phyloP scores from a whole-genome alignment of 2,888 invertebrate genomes.

The Limnephilus lunatus region DNA sequence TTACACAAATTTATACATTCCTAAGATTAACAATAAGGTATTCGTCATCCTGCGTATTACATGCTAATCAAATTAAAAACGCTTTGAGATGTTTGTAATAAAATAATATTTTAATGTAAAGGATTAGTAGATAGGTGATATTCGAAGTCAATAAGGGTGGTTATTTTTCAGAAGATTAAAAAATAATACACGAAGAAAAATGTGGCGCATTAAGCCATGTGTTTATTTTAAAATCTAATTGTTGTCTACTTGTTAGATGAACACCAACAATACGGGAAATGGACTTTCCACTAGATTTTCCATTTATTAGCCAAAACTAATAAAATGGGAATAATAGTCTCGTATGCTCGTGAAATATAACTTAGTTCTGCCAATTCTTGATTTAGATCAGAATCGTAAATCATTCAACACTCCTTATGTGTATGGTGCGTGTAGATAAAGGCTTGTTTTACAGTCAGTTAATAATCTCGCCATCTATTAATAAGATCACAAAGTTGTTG shows the following conservation, averaged over 20 bases:
- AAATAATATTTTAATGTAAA: no score
- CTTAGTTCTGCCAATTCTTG: neutral
- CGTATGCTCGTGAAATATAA: neutral
- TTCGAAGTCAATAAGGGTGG: no score
- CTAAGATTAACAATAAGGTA: no score
- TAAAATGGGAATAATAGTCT: neutral
- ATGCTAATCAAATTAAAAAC: no score
- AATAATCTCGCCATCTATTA: neutral
- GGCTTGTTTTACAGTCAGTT: neutral
- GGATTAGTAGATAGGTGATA: no score
- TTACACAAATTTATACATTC: no score
- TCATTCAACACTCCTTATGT: neutral
- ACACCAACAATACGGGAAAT: neutral
- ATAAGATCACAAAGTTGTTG: neutral
- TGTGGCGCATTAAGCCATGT: neutral
- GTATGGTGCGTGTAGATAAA: neutral
- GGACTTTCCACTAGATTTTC: neutral
- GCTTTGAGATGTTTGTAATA: no score
- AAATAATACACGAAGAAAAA: neutral
- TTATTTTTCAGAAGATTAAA: neutral
- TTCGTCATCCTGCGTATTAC: no score
- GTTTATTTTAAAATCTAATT: neutral
- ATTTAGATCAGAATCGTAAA: neutral
- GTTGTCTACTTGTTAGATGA: neutral
- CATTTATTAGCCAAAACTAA: neutral